A percentile compares a stretch with the other conserved stretches of the same genome.
phyloP scores from a whole-genome alignment of 2,888 invertebrate species.

The Drosophila maculinotata region DNA sequence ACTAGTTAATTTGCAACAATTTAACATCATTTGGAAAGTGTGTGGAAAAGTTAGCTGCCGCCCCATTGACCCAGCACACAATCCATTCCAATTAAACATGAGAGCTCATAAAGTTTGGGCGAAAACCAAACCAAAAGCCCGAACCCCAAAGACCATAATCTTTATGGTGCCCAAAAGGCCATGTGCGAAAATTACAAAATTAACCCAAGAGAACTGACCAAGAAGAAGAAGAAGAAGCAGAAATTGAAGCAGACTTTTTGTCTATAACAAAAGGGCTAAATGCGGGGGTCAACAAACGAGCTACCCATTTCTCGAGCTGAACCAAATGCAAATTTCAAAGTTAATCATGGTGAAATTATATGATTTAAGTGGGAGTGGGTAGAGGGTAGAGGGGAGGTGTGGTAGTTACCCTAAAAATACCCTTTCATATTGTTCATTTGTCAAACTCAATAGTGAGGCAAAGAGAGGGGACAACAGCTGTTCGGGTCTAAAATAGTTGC shows the following conservation, averaged over 20 bases:
- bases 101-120: conserved; percentile 36
- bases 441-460: conserved; percentile 62
- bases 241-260: conserved; percentile 2
- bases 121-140: conserved; percentile 21
- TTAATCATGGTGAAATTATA: conserved; percentile 78
- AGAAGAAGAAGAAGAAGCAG: conserved; percentile 11
- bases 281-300: conserved; percentile 71
- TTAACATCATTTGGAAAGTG: conserved; percentile 46
- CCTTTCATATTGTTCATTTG: conserved; percentile 66
- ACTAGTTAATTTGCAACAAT: conserved; percentile 49
- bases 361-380: conserved; percentile 7
- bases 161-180: conserved; percentile 67
- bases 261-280: conserved; percentile 32
- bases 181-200: conserved; percentile 71
- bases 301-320: conserved; percentile 23
- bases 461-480: conserved; percentile 68
- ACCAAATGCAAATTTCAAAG: conserved; percentile 73
- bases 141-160: conserved; percentile 57
- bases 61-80: conserved; percentile 50
- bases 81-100: conserved; percentile 65
- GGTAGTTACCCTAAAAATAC: conserved; percentile 16
- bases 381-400: not conserved
- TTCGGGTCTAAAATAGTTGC: conserved; percentile 61
- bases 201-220: conserved; percentile 59
- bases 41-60: conserved; percentile 28